Evolutionary conservation across 1,140 invertebrate genomes (phyloP), one percentile per base, ranked within the genome.

Genomic region (Drosophila ananassae): DNA sequence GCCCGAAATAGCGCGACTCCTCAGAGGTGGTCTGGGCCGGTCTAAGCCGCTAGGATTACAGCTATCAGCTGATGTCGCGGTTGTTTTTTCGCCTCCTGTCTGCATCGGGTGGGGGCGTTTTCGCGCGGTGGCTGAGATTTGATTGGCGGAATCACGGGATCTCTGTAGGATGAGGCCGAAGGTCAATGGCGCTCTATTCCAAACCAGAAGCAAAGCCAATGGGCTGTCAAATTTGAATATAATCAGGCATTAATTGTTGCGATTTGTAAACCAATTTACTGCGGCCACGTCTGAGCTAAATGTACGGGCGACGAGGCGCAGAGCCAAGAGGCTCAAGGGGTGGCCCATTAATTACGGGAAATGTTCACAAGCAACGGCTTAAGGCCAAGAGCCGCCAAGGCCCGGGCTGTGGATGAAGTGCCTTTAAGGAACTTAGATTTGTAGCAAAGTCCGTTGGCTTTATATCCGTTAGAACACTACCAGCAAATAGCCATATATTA

Each of bases 191-290:
- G 47, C 8, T 21, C 51, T n/a, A 34, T 46, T 44, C 4, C 22
- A 7, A 34, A 12, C 39, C n/a, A 41, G 32, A 61, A 12, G n/a
- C 60, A 48, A 30, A 37, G 30, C 32, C 62, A 56, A 68, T 69
- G 51, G 51, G 17, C 63, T 69, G 66, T 68, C 51, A 68, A 56
- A 69, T 69, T 69, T 57, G 39, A 69, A 57, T 68, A 69, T 69
- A 69, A 69, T 69, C 69, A 69, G 63, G 44, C 67, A 69, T 69
- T 69, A 69, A 69, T 57, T 69, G 52, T 69, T 69, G 44, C 63
- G 69, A 69, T 57, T 57, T 57, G 44, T 48, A 68, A 50, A 41
- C 28, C 51, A 56, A 69, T 56, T 68, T 68, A 67, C 50, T 22
- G 50, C 28, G 17, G 9, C 17, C 50, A 48, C 24, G 12, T 37